Base-by-base conservation (phyloP, 2,888 invertebrate species). In the Amblyteles armatorius region DNA sequence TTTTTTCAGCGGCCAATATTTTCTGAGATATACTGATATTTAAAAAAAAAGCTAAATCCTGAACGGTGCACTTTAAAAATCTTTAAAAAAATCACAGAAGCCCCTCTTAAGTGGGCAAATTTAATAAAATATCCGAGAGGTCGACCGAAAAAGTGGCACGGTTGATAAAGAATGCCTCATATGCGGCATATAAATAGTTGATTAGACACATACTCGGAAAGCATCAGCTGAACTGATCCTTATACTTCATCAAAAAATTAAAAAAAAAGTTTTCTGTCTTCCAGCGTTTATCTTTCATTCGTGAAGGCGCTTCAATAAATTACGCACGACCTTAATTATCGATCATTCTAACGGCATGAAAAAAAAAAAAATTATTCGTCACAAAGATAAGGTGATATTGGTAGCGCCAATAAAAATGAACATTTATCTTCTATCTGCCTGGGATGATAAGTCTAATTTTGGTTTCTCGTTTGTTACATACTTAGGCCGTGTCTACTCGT, bases 401-500 rank as follows among this genome's bases (percentile, higher is more conserved):
- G 16, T 33, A 33, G 60, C 60, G n/a, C 33, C 19, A 16, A 57
- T 57, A 57, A 13, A 19, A 60, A 60, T 5, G 33, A 60, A 9
- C 60, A 33, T 60, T 13, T n/a, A 60, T 33, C 5, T 16, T 13
- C 6, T 26, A 26, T 60, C 60, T 29, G 26, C 2, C 16, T 29
- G n/a, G 60, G n/a, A 60, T 60, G 26, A 60, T 16, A 33, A 33
- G 16, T 29, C n/a, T 60, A 60, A 29, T 29, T 33, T 33, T 60
- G 2, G 3, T 29, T 60, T 29, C 2, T 33, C 60, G 60, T 60
- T 60, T 60, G 29, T 60, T 26, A 60, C 60, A 48, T 57, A 69
- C 82, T 92, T 92, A 91, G 91, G 92, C 91, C 91, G 91, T 89
- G 88, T 89, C 92, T 91, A 92, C 92, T 91, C 88, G 87, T 88